These are phyloP conservation scores for Chloebia gouldiae DNA, from an alignment of 2,113 vertebrate genomes.

Conservation along the genomic window DNA sequence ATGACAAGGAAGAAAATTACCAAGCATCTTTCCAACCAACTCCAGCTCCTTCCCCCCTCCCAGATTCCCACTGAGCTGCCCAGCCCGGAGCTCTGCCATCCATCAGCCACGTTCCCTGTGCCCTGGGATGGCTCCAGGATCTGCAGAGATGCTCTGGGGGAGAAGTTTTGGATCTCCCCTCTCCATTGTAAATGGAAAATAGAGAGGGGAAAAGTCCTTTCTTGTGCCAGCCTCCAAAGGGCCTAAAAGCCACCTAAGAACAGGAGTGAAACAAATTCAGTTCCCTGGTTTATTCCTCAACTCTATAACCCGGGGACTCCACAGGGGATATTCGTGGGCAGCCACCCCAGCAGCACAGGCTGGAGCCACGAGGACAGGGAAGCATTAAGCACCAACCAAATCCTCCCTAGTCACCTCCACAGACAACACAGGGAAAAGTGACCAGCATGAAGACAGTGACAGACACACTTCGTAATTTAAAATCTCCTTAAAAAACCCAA, in stretches of 20 bases:
- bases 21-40: not conserved
- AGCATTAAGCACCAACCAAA: not conserved
- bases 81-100: not conserved
- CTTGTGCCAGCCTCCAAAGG: not conserved
- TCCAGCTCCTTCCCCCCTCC: not conserved
- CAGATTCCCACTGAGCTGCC: not conserved
- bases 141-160: not conserved
- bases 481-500: not conserved
- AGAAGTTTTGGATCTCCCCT: not conserved
- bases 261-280: rapidly evolving
- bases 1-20: slow-evolving; percentile 36
- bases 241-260: not conserved
- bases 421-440: not conserved
- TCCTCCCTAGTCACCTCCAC: rapidly evolving
- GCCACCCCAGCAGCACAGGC: not conserved
- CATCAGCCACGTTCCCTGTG: rapidly evolving
- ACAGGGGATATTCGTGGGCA: not conserved
- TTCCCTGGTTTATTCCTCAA: not conserved
- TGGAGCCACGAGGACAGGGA: not conserved
- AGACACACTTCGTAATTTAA: not conserved
- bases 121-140: not conserved
- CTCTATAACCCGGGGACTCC: not conserved
- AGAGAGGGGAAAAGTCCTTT: not conserved
- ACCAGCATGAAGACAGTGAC: not conserved
- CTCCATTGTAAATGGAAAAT: not conserved